Conservation (phyloP, 2,888 invertebrate genomes). For the Crocallis elinguaria region DNA sequence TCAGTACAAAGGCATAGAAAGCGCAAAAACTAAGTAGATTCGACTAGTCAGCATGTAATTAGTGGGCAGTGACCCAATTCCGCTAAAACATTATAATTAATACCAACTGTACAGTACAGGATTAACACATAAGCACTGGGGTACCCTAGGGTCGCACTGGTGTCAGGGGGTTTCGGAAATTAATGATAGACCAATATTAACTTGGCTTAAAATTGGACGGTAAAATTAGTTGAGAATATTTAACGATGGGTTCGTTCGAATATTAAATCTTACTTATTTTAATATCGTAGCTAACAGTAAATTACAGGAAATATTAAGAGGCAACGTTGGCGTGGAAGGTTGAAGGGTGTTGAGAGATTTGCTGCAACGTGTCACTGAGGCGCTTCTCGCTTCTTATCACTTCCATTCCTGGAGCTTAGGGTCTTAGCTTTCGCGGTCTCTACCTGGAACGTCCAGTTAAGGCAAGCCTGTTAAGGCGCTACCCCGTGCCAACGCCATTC, state of each 20-base stretch:
- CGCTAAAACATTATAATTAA: conserved; percentile 39
- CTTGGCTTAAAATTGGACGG: conserved; percentile 4
- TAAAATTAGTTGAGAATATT: background rate
- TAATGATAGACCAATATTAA: conserved; percentile 21
- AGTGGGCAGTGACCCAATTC: conserved; percentile 36
- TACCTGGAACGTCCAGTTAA: too few species aligned
- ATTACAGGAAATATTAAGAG: too few species aligned
- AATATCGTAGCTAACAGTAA: too few species aligned
- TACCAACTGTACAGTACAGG: conserved; percentile 11
- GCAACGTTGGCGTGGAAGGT: too few species aligned
- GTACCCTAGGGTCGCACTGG: conserved; percentile 5
- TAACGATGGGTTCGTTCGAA: conserved; percentile 2
- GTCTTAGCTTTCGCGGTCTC: too few species aligned
- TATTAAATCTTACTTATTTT: background rate
- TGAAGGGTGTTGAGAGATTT: too few species aligned
- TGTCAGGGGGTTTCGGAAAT: conserved; percentile 17
- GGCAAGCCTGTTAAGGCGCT: too few species aligned
- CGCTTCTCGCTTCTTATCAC: too few species aligned
- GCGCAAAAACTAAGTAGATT: conserved; percentile 19
- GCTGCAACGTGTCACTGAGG: too few species aligned
- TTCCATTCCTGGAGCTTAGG: too few species aligned
- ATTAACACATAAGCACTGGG: conserved; percentile 22
- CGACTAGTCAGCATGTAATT: conserved; percentile 31
- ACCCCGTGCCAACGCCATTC: too few species aligned
- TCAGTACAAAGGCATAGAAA: background rate